Evolutionary conservation across 2,888 invertebrate genomes (phyloP).

Genomic region (Phasia obesa): DNA sequence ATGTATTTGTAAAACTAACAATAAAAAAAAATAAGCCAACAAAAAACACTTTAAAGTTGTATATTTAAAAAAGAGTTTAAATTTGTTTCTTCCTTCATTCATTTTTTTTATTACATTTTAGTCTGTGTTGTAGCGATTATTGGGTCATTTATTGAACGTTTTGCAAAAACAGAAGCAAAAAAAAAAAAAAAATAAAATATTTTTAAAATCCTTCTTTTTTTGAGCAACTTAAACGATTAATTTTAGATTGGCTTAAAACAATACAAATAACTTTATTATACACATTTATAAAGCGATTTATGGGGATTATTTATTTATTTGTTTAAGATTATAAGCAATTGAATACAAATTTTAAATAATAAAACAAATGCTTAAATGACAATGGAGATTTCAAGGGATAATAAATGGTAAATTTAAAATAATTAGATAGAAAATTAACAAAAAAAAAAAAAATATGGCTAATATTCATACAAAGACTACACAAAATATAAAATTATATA

Average conservation of each 20-base stretch:
- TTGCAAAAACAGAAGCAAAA: constrained; percentile 13
- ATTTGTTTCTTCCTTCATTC: neutral
- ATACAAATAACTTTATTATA: constrained; percentile 50
- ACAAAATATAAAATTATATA: no score
- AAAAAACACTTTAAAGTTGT: constrained; percentile 6
- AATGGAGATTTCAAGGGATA: constrained; percentile 8
- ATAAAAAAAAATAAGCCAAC: neutral
- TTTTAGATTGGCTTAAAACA: constrained; percentile 56
- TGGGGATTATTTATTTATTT: constrained; percentile 52
- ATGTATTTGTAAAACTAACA: neutral
- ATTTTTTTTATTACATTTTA: constrained; percentile 4
- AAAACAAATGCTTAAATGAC: constrained; percentile 23
- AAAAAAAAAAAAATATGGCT: no score
- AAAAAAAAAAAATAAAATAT: neutral
- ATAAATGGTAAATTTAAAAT: neutral
- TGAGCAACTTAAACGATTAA: constrained; percentile 43
- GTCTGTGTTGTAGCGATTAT: constrained; percentile 36
- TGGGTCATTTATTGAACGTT: constrained; percentile 57
- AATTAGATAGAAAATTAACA: no score
- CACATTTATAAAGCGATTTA: constrained; percentile 51
- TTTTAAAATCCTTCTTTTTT: neutral
- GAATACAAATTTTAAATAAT: constrained; percentile 16
- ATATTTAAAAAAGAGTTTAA: constrained; percentile 30
- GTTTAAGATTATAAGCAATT: constrained; percentile 28
- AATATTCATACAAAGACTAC: no score